Evolutionary conservation across 2,888 invertebrate species (phyloP), one percentile per base, ranked within the genome.

Genomic region (Hipparchia semele): DNA sequence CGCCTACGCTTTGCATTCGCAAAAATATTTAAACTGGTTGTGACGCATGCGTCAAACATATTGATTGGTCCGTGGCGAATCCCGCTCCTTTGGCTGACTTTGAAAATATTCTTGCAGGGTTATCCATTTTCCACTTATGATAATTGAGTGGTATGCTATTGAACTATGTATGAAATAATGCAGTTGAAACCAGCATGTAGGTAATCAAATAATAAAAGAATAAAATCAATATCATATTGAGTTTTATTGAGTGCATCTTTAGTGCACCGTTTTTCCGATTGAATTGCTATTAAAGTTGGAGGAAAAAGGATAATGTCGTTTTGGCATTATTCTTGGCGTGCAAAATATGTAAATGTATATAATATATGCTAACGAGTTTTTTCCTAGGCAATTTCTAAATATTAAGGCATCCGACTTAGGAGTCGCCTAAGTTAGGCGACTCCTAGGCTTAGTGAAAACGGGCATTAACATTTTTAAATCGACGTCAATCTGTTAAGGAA

Each of bases 11-110:
- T 76, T 73, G 71, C 65, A 70, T 72, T 72, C 68, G 65, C 71
- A 71, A 77, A 77, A 70, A 78, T 70, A 72, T 74, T 75, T 72
- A 56, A 82, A 61, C 65, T 80, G 80, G 82, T 82, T 77, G 78
- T 84, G 87, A 91, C 94, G 94, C 94, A 94, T 93, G 94, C 94
- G 94, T 89, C 85, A 79, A 87, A 84, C 82, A 79, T 93, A 93
- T 94, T 90, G 93, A 93, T 94, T 89, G 82, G 81, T 83, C 80
- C 83, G 83, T 80, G 80, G 85, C 84, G 84, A 87, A 88, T 84
- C 76, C 66, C 71, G 68, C 69, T 74, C 53, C 73, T 76, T 71
- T 69, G 59, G 71, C 23, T 73, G 66, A 74, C 75, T 73, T 71
- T 66, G 71, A 72, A 74, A 73, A 74, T 65, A 60, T 71, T 64